Evolutionary conservation across 2,888 invertebrate species (phyloP).

Genomic region (Acleris laterana): DNA sequence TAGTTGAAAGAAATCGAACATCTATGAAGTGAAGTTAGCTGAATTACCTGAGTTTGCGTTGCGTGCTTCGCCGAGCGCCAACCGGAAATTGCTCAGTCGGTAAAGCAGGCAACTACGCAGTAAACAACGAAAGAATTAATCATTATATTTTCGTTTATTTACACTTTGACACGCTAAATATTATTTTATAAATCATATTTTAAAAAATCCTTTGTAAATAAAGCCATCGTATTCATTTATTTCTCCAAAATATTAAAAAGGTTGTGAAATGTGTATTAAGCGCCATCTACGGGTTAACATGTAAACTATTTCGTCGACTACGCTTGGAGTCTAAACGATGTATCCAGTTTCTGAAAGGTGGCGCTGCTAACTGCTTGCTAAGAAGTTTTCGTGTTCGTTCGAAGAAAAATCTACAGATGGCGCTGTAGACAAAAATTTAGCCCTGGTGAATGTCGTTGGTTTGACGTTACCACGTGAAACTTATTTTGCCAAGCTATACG

Average conservation of each 20-base stretch:
- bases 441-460: background rate
- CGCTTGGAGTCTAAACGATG: too few species aligned
- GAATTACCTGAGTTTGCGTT: conserved; percentile 66
- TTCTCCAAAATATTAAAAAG: background rate
- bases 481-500: too few species aligned
- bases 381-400: background rate
- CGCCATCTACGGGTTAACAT: conserved; percentile 15
- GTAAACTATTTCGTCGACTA: background rate
- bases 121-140: conserved; percentile 40
- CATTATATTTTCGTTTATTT: background rate
- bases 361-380: background rate
- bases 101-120: conserved; percentile 76
- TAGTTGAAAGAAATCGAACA: conserved; percentile 81
- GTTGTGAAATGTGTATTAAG: background rate
- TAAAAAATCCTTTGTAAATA: background rate
- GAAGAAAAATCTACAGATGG: background rate
- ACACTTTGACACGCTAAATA: background rate
- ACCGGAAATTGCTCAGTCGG: conserved; percentile 70
- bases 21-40: conserved; percentile 78
- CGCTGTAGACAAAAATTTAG: conserved; percentile 9
- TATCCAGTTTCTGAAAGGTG: background rate
- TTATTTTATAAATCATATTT: background rate
- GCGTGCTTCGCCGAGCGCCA: conserved; percentile 74
- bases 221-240: background rate
- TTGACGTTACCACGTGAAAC: too few species aligned